phyloP scores from a whole-genome alignment of 1,140 invertebrate genomes.

The Phocides pigmalion region DNA sequence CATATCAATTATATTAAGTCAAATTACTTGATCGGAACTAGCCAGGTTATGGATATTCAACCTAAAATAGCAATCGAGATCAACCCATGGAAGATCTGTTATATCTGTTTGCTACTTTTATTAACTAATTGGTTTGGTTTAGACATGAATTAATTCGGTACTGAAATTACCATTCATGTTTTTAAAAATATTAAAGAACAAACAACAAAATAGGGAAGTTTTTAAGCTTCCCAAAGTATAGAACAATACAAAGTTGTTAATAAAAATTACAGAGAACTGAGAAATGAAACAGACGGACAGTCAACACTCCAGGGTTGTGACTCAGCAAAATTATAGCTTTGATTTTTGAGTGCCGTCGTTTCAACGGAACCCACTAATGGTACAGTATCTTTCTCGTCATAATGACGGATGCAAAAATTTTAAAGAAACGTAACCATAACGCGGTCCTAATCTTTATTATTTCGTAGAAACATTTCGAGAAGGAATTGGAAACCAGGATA shows the following conservation, averaged over 20 bases:
- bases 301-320: slow-evolving; percentile 68
- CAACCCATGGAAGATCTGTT: no score
- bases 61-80: no score
- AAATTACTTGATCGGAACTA: no score
- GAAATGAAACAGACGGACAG: slow-evolving; percentile 36
- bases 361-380: slow-evolving; percentile 71
- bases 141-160: no score
- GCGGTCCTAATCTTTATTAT: neutral
- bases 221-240: neutral
- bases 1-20: no score
- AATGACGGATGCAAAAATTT: slow-evolving; percentile 61
- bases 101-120: no score
- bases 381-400: slow-evolving; percentile 67
- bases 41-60: no score
- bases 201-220: no score
- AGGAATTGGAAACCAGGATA: slow-evolving; percentile 1
- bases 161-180: no score
- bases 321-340: slow-evolving; percentile 67
- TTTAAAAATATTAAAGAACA: no score
- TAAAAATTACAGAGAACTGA: slow-evolving; percentile 1
- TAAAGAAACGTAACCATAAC: slow-evolving; percentile 23
- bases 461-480: slow-evolving; percentile 11
- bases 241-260: neutral
- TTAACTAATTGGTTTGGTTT: no score
- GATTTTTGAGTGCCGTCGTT: slow-evolving; percentile 67